phyloP scores from a whole-genome alignment of 2,113 vertebrate genomes.

The Anoura caudifer region DNA sequence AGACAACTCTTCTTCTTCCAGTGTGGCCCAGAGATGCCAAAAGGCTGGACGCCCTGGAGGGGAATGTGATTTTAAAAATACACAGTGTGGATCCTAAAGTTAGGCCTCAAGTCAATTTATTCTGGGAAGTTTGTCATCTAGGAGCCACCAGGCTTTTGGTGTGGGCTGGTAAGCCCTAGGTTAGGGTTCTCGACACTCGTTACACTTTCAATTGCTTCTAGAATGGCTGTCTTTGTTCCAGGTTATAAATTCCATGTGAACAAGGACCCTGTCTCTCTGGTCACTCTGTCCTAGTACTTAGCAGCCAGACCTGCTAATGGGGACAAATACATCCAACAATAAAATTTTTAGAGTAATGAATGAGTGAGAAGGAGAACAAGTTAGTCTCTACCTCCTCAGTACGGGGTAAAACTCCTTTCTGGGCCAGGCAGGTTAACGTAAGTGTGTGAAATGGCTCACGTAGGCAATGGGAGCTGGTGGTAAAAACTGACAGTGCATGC shows the following conservation, averaged over 20 bases:
- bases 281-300: not conserved
- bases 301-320: not conserved
- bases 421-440: not conserved
- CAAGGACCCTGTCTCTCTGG: not conserved
- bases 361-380: not conserved
- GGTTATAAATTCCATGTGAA: not conserved
- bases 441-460: not conserved
- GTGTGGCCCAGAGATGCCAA: no score
- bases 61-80: not conserved
- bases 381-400: not conserved
- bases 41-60: no score
- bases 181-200: not conserved
- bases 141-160: not conserved
- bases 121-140: not conserved
- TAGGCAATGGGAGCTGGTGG: not conserved
- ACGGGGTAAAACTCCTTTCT: not conserved
- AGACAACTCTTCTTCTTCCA: no score
- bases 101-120: not conserved
- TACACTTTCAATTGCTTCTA: not conserved
- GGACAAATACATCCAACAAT: not conserved
- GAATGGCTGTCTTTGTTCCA: not conserved
- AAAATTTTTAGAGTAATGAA: not conserved
- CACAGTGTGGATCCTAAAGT: not conserved
- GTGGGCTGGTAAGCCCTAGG: not conserved
- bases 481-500: not conserved